Evolutionary conservation across 1,140 invertebrate species (phyloP).

Genomic region (Stenopsyche tienmushanensis): DNA sequence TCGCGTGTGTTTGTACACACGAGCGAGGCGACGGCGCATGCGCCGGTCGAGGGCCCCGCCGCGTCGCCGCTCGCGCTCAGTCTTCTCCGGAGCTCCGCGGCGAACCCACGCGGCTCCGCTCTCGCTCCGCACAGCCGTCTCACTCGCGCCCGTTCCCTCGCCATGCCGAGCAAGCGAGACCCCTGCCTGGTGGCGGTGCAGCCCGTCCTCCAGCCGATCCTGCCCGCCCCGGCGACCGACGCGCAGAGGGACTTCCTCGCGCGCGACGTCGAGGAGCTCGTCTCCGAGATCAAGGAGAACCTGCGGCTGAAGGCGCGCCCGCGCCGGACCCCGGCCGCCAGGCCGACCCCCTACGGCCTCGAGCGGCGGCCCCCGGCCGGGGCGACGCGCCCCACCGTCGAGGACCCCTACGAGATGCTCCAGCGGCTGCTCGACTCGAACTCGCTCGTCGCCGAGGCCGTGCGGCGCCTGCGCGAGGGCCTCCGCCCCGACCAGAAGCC

Average conservation of each 20-base stretch:
- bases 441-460: constrained; percentile 70
- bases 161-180: constrained; percentile 34
- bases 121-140: too few species aligned
- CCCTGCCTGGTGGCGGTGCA: constrained; percentile 28
- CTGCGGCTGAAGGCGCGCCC: constrained; percentile 57
- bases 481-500: constrained; percentile 32
- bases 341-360: constrained; percentile 63
- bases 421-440: constrained; percentile 65
- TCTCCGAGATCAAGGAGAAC: constrained; percentile 70
- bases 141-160: constrained; percentile 16
- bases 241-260: constrained; percentile 45
- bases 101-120: too few species aligned
- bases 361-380: constrained; percentile 48
- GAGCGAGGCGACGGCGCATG: too few species aligned
- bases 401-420: constrained; percentile 68
- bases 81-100: too few species aligned
- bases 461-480: constrained; percentile 61
- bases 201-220: neutral
- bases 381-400: constrained; percentile 44
- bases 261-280: constrained; percentile 61
- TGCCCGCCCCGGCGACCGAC: constrained; percentile 27
- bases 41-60: constrained; percentile 20
- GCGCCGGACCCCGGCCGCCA: constrained; percentile 47
- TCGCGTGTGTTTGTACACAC: constrained; percentile 1
- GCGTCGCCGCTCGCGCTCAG: constrained; percentile 15